Percentiles rank a stretch among this genome's conserved stretches.
Evolutionary conservation across 2,113 vertebrate species (phyloP).

Genomic region (Petaurus breviceps): DNA sequence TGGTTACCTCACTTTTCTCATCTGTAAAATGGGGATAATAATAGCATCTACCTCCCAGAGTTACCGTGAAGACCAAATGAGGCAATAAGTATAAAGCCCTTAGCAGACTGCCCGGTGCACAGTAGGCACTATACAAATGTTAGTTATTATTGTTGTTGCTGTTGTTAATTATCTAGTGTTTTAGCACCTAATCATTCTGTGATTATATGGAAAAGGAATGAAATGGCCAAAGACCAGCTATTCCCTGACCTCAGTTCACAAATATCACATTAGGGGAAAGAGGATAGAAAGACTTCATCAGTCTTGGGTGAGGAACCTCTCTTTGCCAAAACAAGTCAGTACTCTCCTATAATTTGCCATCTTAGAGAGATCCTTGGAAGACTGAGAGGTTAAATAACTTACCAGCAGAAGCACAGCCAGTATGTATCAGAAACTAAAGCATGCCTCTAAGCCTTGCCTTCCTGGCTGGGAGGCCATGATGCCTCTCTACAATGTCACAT

Average conservation of each 20-base stretch:
- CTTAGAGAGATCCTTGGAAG: not conserved
- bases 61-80: not conserved
- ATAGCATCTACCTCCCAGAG: not conserved
- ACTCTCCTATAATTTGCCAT: not conserved
- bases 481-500: not conserved
- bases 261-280: not conserved
- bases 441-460: not conserved
- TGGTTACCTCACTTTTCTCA: not conserved
- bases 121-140: not conserved
- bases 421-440: not conserved
- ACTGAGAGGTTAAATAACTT: not conserved
- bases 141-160: not conserved
- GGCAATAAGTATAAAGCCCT: not conserved
- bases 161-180: not conserved
- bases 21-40: no score
- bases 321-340: not conserved
- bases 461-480: not conserved
- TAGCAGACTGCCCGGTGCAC: not conserved
- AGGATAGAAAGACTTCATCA: not conserved
- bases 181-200: not conserved
- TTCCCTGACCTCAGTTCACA: not conserved
- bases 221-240: not conserved
- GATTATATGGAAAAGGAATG: not conserved
- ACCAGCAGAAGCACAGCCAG: not conserved
- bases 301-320: not conserved